phyloP scores from a whole-genome alignment of 1,140 invertebrate species.

The Platyscapa corneri region DNA sequence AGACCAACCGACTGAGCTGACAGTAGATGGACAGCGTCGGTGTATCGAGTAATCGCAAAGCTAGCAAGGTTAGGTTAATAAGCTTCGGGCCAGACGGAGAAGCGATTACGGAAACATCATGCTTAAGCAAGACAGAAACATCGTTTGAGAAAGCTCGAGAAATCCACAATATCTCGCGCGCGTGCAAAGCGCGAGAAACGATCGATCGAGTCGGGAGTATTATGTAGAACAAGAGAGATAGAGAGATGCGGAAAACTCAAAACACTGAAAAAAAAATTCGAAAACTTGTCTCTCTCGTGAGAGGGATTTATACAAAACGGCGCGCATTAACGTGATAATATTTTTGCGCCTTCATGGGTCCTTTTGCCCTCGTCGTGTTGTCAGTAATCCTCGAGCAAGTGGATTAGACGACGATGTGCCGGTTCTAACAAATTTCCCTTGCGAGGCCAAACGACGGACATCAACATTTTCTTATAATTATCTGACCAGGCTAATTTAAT shows the following conservation, averaged over 20 bases:
- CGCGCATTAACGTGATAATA: neutral
- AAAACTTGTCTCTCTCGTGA: slow-evolving; percentile 1
- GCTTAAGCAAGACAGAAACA: neutral
- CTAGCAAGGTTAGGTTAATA: slow-evolving; percentile 28
- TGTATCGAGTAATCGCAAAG: slow-evolving; percentile 7
- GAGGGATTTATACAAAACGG: neutral
- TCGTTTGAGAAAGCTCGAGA: slow-evolving; percentile 1
- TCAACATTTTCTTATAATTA: neutral
- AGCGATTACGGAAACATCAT: neutral
- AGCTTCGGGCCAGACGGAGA: neutral
- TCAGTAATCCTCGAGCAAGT: neutral
- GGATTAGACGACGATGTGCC: slow-evolving; percentile 8
- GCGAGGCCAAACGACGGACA: neutral
- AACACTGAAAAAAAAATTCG: neutral
- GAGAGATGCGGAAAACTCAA: slow-evolving; percentile 21
- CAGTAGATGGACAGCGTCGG: neutral
- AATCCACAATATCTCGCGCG: slow-evolving; percentile 9
- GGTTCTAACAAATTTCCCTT: neutral
- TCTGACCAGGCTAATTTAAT: neutral
- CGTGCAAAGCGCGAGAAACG: slow-evolving; percentile 10
- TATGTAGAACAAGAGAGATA: slow-evolving; percentile 4
- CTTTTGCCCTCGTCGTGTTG: neutral
- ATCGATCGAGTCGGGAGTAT: slow-evolving; percentile 1
- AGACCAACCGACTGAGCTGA: neutral
- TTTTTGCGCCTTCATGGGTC: neutral